A percentile compares a stretch with the other conserved stretches of the same genome.
Evolutionary conservation across 2,113 vertebrate species (phyloP).

Genomic region (Poecile atricapillus): DNA sequence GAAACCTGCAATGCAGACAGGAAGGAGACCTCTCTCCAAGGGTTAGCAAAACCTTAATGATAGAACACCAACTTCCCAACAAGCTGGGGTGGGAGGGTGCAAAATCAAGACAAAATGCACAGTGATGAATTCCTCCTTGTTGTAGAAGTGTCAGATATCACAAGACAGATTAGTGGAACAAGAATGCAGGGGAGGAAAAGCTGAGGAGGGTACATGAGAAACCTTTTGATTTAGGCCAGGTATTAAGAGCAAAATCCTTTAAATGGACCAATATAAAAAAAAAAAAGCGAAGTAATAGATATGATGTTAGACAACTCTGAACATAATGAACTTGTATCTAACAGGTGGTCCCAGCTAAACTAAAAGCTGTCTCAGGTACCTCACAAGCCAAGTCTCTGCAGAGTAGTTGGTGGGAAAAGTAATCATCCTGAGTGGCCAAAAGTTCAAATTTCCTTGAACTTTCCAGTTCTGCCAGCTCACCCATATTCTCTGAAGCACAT

Average conservation of each 20-base stretch:
- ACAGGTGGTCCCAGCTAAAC: background rate
- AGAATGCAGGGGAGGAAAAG: background rate
- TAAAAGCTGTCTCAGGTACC: background rate
- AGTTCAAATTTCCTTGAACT: constrained; percentile 26
- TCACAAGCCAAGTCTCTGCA: background rate
- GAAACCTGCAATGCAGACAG: background rate
- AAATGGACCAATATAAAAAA: background rate
- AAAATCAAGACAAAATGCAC: background rate
- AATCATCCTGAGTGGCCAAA: background rate
- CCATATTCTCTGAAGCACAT: background rate
- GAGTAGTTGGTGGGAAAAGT: background rate
- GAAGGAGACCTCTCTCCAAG: background rate
- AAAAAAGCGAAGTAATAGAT: background rate
- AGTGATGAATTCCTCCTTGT: background rate
- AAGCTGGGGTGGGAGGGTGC: background rate
- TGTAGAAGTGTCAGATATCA: background rate
- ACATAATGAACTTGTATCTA: background rate
- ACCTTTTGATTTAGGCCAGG: background rate
- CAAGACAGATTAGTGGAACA: background rate
- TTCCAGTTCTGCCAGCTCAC: background rate
- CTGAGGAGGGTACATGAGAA: background rate
- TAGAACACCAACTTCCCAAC: background rate
- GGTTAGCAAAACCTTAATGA: background rate
- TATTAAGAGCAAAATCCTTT: background rate
- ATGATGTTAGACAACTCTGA: background rate